These are phyloP conservation scores for Sthenelais limicola DNA, from an alignment of 2,888 invertebrate species.

Conservation along the genomic window DNA sequence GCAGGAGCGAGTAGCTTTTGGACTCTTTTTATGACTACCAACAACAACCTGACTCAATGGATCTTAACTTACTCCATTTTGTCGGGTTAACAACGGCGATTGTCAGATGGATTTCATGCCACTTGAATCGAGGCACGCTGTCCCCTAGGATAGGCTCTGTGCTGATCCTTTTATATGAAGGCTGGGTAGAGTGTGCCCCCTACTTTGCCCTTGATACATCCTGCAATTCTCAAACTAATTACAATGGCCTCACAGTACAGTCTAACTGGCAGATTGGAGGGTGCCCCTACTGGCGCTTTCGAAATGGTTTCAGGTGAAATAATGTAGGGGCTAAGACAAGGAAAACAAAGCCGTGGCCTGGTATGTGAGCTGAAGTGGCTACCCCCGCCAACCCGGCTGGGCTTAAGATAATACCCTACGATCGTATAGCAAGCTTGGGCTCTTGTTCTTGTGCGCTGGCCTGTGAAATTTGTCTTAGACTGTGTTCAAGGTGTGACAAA, in stretches of 20 bases:
- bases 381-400: neutral
- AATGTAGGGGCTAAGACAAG: neutral
- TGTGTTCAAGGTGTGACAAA: conserved; percentile 32
- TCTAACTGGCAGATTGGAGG: conserved; percentile 26
- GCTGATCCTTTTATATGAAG: no score
- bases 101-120: no score
- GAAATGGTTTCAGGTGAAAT: conserved; percentile 23
- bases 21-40: no score
- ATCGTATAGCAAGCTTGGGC: neutral
- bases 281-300: conserved; percentile 11
- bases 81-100: no score
- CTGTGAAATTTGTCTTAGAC: conserved; percentile 24
- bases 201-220: conserved; percentile 24
- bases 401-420: conserved; percentile 34
- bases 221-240: conserved; percentile 9
- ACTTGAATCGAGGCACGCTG: no score
- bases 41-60: no score
- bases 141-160: no score
- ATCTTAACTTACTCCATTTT: no score
- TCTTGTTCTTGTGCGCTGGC: conserved; percentile 30
- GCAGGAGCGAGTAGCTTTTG: no score
- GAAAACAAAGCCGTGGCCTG: conserved; percentile 24
- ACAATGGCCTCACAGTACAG: conserved; percentile 14
- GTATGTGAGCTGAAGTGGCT: conserved; percentile 20
- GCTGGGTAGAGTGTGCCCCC: neutral